These are phyloP conservation scores for Petrolisthes cinctipes DNA, from an alignment of 2,888 invertebrate species.

Conservation along the genomic window DNA sequence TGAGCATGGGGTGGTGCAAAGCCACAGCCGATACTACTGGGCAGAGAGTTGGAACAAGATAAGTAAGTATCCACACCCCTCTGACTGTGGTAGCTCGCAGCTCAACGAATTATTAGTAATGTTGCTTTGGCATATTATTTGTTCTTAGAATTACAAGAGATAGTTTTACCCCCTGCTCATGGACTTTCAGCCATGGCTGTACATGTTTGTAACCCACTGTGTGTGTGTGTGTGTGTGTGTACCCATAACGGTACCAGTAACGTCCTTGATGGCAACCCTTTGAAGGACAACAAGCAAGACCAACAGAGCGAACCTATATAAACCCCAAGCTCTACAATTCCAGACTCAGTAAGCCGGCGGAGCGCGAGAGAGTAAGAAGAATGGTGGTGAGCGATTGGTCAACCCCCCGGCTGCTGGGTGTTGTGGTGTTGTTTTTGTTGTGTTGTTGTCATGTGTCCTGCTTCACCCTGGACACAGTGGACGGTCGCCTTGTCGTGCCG, in stretches of 20 bases:
- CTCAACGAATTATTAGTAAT: too few species aligned
- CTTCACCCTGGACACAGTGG: conserved; percentile 32
- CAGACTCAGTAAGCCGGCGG: conserved; percentile 26
- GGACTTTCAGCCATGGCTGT: neutral
- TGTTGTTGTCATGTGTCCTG: neutral
- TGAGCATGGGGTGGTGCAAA: too few species aligned
- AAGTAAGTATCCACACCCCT: too few species aligned
- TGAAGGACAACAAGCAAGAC: neutral
- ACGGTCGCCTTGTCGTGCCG: conserved; percentile 54
- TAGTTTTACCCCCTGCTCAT: too few species aligned
- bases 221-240: neutral
- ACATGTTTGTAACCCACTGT: neutral
- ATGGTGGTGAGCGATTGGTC: neutral
- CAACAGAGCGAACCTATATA: neutral
- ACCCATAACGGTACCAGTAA: neutral
- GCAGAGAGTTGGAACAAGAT: too few species aligned
- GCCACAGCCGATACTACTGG: too few species aligned
- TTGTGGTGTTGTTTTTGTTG: conserved; percentile 13
- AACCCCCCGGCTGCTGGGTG: neutral
- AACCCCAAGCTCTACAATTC: neutral
- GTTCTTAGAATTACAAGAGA: too few species aligned
- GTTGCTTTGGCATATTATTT: too few species aligned
- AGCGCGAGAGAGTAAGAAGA: conserved; percentile 1
- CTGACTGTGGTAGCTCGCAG: too few species aligned
- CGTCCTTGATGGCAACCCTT: neutral